Percentiles rank a stretch among this genome's conserved stretches.
These are phyloP conservation scores for Microctenopoma stevenorrisi DNA, from an alignment of 2,797 vertebrate species.

Conservation along the genomic window DNA sequence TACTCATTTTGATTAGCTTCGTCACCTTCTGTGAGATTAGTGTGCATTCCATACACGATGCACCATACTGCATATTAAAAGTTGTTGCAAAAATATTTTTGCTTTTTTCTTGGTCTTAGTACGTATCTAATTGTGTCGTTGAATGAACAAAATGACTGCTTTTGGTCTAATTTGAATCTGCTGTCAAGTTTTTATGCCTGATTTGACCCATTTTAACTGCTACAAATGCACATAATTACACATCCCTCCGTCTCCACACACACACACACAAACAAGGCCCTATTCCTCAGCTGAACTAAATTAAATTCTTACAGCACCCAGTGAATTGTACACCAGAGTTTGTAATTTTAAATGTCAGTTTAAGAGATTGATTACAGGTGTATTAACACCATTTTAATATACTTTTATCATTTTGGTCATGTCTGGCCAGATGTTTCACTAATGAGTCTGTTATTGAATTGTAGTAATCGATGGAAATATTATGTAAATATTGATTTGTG, in stretches of 20 bases:
- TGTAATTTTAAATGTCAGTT: constrained; percentile 18
- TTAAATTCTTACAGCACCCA: not conserved
- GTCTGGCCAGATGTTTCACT: not conserved
- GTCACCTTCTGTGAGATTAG: too few relatives aligned
- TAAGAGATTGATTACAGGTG: constrained; percentile 7
- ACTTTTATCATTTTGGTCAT: constrained; percentile 5
- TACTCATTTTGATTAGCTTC: too few relatives aligned
- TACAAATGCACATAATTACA: constrained; percentile 39
- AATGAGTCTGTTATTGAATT: constrained; percentile 31
- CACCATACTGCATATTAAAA: too few relatives aligned
- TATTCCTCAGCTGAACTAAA: constrained; percentile 12
- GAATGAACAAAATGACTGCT: not conserved
- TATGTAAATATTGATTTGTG: too few relatives aligned
- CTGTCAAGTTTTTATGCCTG: constrained; percentile 20
- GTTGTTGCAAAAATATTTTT: not conserved
- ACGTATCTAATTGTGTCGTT: not conserved
- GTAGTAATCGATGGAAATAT: not conserved
- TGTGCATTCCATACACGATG: too few relatives aligned
- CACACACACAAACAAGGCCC: constrained; percentile 1
- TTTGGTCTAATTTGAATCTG: constrained; percentile 37
- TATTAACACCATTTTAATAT: constrained; percentile 1
- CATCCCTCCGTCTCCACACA: not conserved
- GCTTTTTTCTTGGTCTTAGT: not conserved
- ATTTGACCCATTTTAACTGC: constrained; percentile 8
- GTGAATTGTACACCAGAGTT: constrained; percentile 18